Conservation (phyloP, 2,797 vertebrate species). For the Xenops minutus region DNA sequence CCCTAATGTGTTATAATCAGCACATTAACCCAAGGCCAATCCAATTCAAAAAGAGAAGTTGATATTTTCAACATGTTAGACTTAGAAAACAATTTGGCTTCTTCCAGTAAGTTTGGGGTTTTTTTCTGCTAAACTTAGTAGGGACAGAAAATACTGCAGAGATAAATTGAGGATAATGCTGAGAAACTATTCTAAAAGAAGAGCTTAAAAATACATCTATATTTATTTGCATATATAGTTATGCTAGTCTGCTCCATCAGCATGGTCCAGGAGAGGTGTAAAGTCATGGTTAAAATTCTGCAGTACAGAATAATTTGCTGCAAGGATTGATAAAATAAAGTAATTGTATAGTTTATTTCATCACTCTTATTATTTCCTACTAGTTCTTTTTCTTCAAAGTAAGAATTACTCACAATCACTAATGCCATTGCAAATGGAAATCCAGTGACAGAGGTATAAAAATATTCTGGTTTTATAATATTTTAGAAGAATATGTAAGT, state of each 20-base stretch:
- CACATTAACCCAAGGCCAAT: background rate
- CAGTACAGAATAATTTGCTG: background rate
- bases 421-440: background rate
- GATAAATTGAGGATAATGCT: background rate
- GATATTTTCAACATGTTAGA: background rate
- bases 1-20: background rate
- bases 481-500: background rate
- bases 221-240: background rate
- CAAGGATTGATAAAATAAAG: background rate
- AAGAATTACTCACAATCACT: background rate
- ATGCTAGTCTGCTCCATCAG: background rate
- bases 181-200: conserved; percentile 30
- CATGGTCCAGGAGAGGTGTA: background rate
- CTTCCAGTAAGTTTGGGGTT: background rate
- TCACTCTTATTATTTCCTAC: background rate
- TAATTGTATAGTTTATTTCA: background rate
- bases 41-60: background rate
- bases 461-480: background rate
- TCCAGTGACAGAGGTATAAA: background rate
- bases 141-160: background rate
- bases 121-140: background rate
- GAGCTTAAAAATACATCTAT: background rate
- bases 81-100: background rate
- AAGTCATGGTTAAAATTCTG: background rate
- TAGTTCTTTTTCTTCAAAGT: background rate